Base-by-base conservation (phyloP, 2,797 vertebrate species). In the Hypotaenidia okinawae region DNA sequence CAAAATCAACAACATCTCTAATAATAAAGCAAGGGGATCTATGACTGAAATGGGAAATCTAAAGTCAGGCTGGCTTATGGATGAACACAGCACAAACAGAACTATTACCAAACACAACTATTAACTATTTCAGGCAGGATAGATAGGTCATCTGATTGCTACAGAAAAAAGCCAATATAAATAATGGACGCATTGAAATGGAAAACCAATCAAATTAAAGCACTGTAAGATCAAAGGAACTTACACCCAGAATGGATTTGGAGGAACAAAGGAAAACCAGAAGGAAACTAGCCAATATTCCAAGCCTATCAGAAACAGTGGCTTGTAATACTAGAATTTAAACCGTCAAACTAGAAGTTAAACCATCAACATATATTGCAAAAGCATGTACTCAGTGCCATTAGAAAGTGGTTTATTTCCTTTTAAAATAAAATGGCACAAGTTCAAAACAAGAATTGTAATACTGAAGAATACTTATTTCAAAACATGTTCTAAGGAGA, bases 101-200 rank as follows among this genome's bases (percentile, higher is more conserved):
- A 85, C 69, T 81, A 74, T 61, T 90, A 79, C 94, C 69, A 96
- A 95, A 95, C 72, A 93, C 32, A 95, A 85, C 69, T 81, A 70
- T 61, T 90, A 79, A 73, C 61, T 66, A 82, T 39, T 93, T 91
- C 91, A 83, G 51, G 76, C 75, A 27, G 55, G 83, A 82, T 16
- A 85, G 67, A 82, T 18, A 85, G 67, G 41, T 75, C 83, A 16
- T 32, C 72, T 33, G 39, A 78, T 70, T 73, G 51, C 33, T 59
- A 76, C n/a, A 87, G 37, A 75, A 94, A 2, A 1, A 77, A 91
- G 85, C 91, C 82, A 94, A 39, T 32, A 45, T 80, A 92, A 95
- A 95, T 84, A 96, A 81, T 47, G 47, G 77, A 90, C 85, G 74
- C 16, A 23, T 5, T 94, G 94, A 95, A 92, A 87, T 62, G 54